A percentile compares a stretch with the other conserved stretches of the same genome.
Conservation (phyloP, 2,797 vertebrate species). For the Loriculus beryllinus region DNA sequence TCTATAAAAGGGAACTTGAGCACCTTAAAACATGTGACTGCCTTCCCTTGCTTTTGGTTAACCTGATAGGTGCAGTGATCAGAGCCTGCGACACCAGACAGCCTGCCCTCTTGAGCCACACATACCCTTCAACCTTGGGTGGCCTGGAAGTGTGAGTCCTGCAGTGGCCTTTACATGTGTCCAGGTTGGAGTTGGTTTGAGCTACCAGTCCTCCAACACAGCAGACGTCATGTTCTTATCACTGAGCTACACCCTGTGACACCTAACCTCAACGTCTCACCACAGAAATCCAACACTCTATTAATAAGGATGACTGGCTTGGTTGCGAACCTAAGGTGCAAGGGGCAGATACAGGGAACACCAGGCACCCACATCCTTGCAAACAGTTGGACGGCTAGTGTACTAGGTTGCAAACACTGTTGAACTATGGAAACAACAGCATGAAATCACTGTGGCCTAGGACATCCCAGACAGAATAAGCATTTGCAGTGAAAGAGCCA, state of each 20-base stretch:
- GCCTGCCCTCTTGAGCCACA: neutral
- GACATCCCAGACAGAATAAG: neutral
- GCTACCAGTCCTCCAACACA: neutral
- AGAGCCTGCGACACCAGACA: neutral
- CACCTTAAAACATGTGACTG: neutral
- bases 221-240: neutral
- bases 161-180: neutral
- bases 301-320: conserved; percentile 56
- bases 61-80: fast-evolving
- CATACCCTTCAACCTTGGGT: neutral
- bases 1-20: neutral
- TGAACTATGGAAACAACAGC: neutral
- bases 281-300: conserved; percentile 58
- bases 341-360: conserved; percentile 22
- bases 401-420: neutral
- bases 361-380: conserved; percentile 31
- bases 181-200: neutral
- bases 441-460: neutral
- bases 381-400: neutral
- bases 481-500: neutral
- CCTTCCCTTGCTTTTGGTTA: neutral
- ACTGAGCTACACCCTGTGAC: neutral
- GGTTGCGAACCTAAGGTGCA: conserved; percentile 10
- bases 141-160: neutral
- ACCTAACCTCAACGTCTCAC: conserved; percentile 62